phyloP scores from a whole-genome alignment of 1,140 invertebrate species.

The Dreissena rostriformis region DNA sequence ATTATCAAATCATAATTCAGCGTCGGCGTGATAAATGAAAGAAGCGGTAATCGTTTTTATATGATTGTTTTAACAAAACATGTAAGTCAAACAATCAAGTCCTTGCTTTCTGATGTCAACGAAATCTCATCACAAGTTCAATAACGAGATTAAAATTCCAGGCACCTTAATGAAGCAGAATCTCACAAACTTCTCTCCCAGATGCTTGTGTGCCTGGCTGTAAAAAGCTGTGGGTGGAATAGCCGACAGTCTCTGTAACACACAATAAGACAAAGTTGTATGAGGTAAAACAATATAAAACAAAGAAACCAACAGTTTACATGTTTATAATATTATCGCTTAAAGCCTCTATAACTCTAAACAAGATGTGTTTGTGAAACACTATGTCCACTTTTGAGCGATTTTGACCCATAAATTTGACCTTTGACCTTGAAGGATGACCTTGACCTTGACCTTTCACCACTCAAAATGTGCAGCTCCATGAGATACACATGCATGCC shows the following conservation, averaged over 20 bases:
- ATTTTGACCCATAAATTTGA: no score
- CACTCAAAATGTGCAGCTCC: no score
- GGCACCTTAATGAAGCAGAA: constrained; percentile 94
- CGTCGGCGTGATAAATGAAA: not conserved
- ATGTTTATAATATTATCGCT: no score
- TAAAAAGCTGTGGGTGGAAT: constrained; percentile 98
- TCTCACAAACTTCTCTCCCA: constrained; percentile 94
- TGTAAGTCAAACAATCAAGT: not conserved
- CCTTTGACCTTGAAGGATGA: no score
- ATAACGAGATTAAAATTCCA: not conserved
- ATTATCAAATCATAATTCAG: not conserved
- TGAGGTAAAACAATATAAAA: no score
- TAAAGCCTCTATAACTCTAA: no score
- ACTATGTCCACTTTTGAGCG: no score
- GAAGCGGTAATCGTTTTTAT: not conserved
- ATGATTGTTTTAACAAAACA: constrained; percentile 2
- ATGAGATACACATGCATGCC: no score
- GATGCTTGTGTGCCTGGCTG: constrained; percentile 88
- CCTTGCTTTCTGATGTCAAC: not conserved
- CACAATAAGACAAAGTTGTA: no score
- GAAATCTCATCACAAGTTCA: not conserved
- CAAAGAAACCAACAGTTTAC: no score
- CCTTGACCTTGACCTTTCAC: no score
- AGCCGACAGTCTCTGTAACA: constrained; percentile 89
- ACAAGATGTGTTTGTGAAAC: no score